Evolutionary conservation across 2,888 invertebrate species (phyloP).

Genomic region (Drosophila robusta): DNA sequence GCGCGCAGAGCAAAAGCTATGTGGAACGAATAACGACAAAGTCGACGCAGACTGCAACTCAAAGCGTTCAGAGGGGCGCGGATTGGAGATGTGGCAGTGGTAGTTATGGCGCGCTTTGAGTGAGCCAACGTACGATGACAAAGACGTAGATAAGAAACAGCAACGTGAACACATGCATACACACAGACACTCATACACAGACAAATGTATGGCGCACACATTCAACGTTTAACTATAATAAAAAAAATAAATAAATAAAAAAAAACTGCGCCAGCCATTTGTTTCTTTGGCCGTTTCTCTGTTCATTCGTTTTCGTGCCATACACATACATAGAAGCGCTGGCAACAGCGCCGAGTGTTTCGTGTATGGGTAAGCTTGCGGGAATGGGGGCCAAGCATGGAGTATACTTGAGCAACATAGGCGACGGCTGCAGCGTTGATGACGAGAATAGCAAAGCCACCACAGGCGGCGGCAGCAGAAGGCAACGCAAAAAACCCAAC

Average conservation of each 20-base stretch:
- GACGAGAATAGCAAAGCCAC: conserved; percentile 75
- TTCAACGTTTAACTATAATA: conserved; percentile 70
- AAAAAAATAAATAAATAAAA: conserved; percentile 50
- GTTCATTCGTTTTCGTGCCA: conserved; percentile 47
- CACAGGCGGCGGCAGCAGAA: conserved; percentile 45
- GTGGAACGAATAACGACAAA: conserved; percentile 72
- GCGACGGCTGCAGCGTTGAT: conserved; percentile 53
- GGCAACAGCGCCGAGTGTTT: conserved; percentile 54
- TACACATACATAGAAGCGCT: conserved; percentile 24
- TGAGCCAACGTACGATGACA: conserved; percentile 76
- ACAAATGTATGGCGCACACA: conserved; percentile 33
- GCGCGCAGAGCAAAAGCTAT: conserved; percentile 67
- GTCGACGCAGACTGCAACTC: conserved; percentile 70
- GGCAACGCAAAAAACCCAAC: conserved; percentile 55
- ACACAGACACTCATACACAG: conserved; percentile 15
- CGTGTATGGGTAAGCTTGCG: conserved; percentile 39
- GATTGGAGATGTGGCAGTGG: conserved; percentile 64
- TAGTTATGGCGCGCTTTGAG: conserved; percentile 78
- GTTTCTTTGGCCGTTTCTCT: conserved; percentile 47
- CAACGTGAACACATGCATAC: conserved; percentile 61
- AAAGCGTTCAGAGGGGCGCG: conserved; percentile 59
- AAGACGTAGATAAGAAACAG: conserved; percentile 81
- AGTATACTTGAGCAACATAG: conserved; percentile 68
- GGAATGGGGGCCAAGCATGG: conserved; percentile 25
- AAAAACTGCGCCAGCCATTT: conserved; percentile 59